phyloP scores from a whole-genome alignment of 1,140 invertebrate species.

The Lucilia sericata region DNA sequence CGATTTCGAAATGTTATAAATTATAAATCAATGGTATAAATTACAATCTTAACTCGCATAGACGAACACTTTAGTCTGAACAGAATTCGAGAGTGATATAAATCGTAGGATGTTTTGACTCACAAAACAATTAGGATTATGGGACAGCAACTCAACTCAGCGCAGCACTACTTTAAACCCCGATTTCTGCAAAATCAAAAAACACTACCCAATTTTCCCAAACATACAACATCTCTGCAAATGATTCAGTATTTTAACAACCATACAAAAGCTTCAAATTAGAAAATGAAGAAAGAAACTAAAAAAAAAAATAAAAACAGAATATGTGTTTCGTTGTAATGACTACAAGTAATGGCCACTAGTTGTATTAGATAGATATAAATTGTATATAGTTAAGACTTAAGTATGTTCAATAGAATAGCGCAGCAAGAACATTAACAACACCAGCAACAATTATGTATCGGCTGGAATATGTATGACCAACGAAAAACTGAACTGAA shows the following conservation, averaged over 20 bases:
- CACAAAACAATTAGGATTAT: too few species aligned
- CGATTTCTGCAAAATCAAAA: too few species aligned
- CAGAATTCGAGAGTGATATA: too few species aligned
- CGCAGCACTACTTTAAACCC: too few species aligned
- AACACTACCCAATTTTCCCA: background rate
- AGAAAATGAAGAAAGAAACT: too few species aligned
- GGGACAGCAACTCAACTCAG: too few species aligned
- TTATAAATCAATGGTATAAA: too few species aligned
- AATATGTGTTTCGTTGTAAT: conserved; percentile 22
- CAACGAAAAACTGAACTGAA: background rate
- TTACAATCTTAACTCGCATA: too few species aligned
- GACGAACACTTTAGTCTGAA: too few species aligned
- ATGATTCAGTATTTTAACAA: background rate
- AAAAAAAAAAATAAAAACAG: background rate
- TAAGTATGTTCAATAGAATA: conserved; percentile 33
- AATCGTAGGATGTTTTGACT: too few species aligned
- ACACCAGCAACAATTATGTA: conserved; percentile 18
- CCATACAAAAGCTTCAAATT: background rate
- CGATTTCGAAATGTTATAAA: too few species aligned
- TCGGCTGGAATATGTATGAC: background rate
- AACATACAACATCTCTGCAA: background rate
- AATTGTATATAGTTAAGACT: conserved; percentile 34
- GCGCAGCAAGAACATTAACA: background rate
- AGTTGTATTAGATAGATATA: conserved; percentile 31
- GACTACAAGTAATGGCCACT: conserved; percentile 25